Conservation (phyloP, 2,113 vertebrate genomes). For the Daubentonia madagascariensis region DNA sequence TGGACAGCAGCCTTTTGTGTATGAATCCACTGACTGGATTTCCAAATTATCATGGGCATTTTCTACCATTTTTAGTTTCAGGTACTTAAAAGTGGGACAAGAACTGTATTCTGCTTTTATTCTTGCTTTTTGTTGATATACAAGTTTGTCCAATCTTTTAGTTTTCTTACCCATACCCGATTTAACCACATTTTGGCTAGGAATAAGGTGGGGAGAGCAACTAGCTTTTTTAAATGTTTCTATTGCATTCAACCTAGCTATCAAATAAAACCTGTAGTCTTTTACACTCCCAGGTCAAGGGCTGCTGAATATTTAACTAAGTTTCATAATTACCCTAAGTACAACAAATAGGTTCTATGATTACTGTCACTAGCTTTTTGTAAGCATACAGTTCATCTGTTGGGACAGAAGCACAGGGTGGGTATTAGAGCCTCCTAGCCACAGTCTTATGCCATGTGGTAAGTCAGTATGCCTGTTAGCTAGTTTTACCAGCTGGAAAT, state of each 20-base stretch:
- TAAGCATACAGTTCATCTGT: neutral
- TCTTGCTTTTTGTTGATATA: neutral
- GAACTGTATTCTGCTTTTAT: neutral
- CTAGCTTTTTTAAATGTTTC: neutral
- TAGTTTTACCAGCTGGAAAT: neutral
- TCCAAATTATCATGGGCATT: neutral
- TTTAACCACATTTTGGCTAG: neutral
- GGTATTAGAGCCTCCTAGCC: neutral
- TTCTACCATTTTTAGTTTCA: neutral
- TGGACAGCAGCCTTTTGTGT: neutral
- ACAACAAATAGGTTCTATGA: neutral
- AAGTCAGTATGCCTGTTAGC: neutral
- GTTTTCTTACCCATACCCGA: neutral
- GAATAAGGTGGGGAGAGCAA: neutral
- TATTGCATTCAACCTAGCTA: neutral
- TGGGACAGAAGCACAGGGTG: neutral
- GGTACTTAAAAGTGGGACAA: neutral
- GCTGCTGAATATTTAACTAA: constrained; percentile 15
- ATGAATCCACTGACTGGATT: neutral
- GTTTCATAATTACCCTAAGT: neutral
- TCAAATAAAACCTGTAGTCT: neutral
- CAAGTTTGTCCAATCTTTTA: neutral
- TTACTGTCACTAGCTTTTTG: neutral
- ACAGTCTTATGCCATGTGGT: neutral
- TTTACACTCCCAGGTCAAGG: neutral